Evolutionary conservation across 2,888 invertebrate genomes (phyloP).

Genomic region (Melolontha melolontha): DNA sequence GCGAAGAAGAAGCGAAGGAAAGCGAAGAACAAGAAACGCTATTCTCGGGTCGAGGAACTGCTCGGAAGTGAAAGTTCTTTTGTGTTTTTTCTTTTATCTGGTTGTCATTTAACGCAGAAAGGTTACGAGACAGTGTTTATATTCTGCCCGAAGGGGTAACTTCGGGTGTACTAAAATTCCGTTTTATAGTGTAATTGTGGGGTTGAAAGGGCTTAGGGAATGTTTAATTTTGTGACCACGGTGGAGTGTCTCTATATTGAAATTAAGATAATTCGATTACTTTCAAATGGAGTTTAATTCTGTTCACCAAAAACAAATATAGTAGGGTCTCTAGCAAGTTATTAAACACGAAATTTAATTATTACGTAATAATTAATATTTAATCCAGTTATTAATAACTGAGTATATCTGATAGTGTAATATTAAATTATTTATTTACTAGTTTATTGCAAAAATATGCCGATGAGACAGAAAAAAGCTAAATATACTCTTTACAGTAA

Average conservation of each 20-base stretch:
- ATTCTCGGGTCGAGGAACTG: not conserved
- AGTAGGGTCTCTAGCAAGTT: not conserved
- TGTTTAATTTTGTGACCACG: slow-evolving; percentile 27
- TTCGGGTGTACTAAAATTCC: slow-evolving; percentile 21
- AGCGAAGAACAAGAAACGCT: slow-evolving; percentile 2
- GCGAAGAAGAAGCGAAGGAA: not conserved
- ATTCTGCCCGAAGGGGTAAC: slow-evolving; percentile 1
- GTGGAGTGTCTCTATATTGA: slow-evolving; percentile 18
- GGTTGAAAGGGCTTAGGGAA: slow-evolving; percentile 1
- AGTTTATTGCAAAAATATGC: no score
- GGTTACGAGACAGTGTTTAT: slow-evolving; percentile 15
- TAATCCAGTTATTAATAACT: no score
- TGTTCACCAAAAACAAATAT: not conserved
- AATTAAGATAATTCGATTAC: slow-evolving; percentile 20
- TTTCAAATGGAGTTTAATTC: not conserved
- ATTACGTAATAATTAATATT: no score
- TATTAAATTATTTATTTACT: no score
- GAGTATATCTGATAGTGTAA: no score
- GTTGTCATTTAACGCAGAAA: slow-evolving; percentile 3
- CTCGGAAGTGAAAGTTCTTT: slow-evolving; percentile 10
- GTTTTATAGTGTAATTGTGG: slow-evolving; percentile 29
- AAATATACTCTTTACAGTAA: no score
- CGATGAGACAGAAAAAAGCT: no score
- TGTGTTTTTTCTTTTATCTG: slow-evolving; percentile 29
- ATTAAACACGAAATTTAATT: not conserved